Base-by-base conservation (phyloP, 1,140 invertebrate species). In the Bilobella aurantiaca region DNA sequence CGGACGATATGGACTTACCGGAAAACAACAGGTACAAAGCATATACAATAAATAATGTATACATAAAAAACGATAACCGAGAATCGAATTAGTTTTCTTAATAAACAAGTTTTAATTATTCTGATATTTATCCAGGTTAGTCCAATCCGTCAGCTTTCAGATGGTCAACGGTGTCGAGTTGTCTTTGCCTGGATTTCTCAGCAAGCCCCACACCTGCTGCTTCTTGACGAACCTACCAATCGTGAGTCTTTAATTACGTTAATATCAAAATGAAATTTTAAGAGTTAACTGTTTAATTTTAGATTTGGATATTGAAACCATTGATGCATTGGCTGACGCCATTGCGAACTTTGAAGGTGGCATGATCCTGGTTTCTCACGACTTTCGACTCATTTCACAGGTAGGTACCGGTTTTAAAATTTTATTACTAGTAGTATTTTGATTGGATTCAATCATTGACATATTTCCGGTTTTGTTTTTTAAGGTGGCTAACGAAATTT, bases 311-410 rank as follows among this genome's bases (percentile, higher is more conserved):
- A 97, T 99, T 87, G 96, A 99, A 80, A 98, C 95, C 0, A 99
- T 99, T 68, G 97, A 99, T 79, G 91, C 96, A 0, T 80, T 99
- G 8, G 97, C 93, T 12, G 95, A 98, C 68, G 97, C 96, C 23
- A 90, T 99, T 62, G 96, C 96, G 75, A 91, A 96, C 72, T 99
- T 98, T 76, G 91, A 96, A 74, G 97, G 97, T 32, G 97, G 96
- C 69, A 88, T 99, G 86, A 91, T 98, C 29, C 83, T 98, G 0
- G 95, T 98, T 70, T 93, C 90, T 79, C 95, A 98, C 86, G 95
- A 98, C 81, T 98, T 98, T 80, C 85, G 96, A 78, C 85, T 99
- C 23, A 99, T 99, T 69, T 95, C 89, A 81, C 96, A 99, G 84
- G 93, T 96, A 79, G 75, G 75, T n/a, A n/a, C n/a, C n/a, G n/a